Evolutionary conservation across 2,888 invertebrate genomes (phyloP).

Genomic region (Aproaerema taeniolella): DNA sequence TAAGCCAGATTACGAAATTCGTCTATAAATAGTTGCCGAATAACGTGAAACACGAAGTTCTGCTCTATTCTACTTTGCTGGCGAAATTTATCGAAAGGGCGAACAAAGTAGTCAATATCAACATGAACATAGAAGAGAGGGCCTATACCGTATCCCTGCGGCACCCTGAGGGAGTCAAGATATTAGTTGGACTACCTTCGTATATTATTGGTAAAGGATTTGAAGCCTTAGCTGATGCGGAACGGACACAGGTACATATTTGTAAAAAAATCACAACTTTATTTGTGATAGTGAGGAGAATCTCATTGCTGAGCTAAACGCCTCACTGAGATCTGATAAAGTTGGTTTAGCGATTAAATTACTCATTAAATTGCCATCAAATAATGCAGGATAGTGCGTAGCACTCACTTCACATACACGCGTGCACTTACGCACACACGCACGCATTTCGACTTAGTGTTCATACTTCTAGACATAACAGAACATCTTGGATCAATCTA

Average conservation of each 20-base stretch:
- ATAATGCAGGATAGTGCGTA: no score
- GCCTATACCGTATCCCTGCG: slow-evolving; percentile 54
- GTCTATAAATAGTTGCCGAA: slow-evolving; percentile 48
- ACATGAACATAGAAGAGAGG: slow-evolving; percentile 59
- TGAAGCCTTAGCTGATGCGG: slow-evolving; percentile 61
- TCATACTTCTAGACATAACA: no score
- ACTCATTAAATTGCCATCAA: no score
- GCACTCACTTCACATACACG: no score
- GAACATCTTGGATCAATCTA: no score
- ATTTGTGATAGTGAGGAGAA: no score
- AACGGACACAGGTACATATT: slow-evolving; percentile 54
- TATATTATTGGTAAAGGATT: slow-evolving; percentile 47
- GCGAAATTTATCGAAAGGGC: slow-evolving; percentile 58
- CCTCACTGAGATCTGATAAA: no score
- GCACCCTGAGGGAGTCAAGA: slow-evolving; percentile 49
- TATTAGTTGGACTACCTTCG: slow-evolving; percentile 43
- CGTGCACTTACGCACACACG: no score
- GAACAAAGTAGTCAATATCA: slow-evolving; percentile 46
- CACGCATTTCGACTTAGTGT: no score
- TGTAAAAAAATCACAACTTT: no score
- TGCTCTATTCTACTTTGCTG: slow-evolving; percentile 59
- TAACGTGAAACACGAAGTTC: slow-evolving; percentile 43
- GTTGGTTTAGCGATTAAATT: no score
- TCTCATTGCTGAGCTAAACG: no score
- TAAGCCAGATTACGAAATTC: slow-evolving; percentile 47